These are phyloP conservation scores for Brachionus manjavacas DNA, from an alignment of 1,140 invertebrate genomes.

Conservation along the genomic window DNA sequence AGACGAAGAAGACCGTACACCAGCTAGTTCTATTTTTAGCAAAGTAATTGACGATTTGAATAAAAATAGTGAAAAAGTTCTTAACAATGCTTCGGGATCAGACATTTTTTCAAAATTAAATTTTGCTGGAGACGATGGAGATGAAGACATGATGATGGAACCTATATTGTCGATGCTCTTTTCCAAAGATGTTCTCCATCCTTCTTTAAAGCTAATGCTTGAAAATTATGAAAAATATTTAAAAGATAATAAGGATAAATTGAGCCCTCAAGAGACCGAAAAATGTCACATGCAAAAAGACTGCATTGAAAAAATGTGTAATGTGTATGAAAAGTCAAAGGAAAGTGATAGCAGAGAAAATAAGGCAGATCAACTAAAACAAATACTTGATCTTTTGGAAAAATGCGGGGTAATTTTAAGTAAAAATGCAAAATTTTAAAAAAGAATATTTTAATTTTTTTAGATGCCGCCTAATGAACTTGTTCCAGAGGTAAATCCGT, in stretches of 20 bases:
- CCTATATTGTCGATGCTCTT: conserved; percentile 37
- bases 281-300: conserved; percentile 14
- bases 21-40: background rate
- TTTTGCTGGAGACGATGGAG: background rate
- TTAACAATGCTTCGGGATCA: background rate
- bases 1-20: background rate
- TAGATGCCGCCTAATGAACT: conserved; percentile 23
- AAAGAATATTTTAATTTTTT: background rate
- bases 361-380: background rate
- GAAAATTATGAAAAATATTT: conserved; percentile 40
- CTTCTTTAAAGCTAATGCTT: conserved; percentile 28
- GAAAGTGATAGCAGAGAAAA: conserved; percentile 14
- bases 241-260: background rate
- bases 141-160: conserved; percentile 28
- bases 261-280: background rate
- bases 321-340: background rate
- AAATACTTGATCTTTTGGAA: conserved; percentile 33
- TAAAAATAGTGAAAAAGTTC: conserved; percentile 2
- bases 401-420: conserved; percentile 12
- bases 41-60: conserved; percentile 24
- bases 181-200: conserved; percentile 34
- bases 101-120: conserved; percentile 38
- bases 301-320: conserved; percentile 26
- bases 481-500: conserved; percentile 37
- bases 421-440: background rate